Base-by-base conservation (phyloP, 2,888 invertebrate genomes). In the Dolichomitus sp. region DNA sequence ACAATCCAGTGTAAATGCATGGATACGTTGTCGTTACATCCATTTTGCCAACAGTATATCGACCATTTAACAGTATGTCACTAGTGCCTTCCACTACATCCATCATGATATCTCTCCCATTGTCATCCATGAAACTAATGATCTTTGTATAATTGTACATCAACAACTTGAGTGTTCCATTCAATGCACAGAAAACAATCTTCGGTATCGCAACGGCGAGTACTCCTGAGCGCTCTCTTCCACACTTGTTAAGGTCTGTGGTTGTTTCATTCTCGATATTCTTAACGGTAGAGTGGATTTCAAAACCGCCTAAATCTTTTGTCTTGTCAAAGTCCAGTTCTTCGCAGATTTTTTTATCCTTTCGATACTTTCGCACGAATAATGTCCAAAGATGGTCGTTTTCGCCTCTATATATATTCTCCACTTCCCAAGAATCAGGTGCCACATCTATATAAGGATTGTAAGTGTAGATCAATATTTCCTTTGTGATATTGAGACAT, bases 361-460 rank as follows among this genome's bases (percentile, higher is more conserved):
- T 6, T 37, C 9, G 37, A 37, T 37, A 37, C 2, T 37, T 9
- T 2, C 9, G 37, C 9, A 37, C 37, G 9, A 37, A 9, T 9
- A 37, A 37, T 37, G 37, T 37, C 37, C 37, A 37, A 37, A 9
- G 9, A 37, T 37, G 37, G 37, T 37, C 37, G 9, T 37, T 37
- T 37, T 48, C 19, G 69, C 52, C 76, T 65, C 40, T 37, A 9
- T 37, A 37, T 1, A 9, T 37, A 9, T 37, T 37, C 37, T 37
- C 88, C 9, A 37, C 37, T 37, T 37, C 37, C 37, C 88, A 88
- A n/a, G 54, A 12, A 3, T 45, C 30, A 5, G 85, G 77, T 5
- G 85, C 79, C 1, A 37, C 14, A 4, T 59, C 48, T 0, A 79
- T 81, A 73, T 78, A 88, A 4, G 86, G 88, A 68, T 87, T 85